Base-by-base conservation (phyloP, 64 coral and sea anemone species). In the Acropora tenuis region DNA sequence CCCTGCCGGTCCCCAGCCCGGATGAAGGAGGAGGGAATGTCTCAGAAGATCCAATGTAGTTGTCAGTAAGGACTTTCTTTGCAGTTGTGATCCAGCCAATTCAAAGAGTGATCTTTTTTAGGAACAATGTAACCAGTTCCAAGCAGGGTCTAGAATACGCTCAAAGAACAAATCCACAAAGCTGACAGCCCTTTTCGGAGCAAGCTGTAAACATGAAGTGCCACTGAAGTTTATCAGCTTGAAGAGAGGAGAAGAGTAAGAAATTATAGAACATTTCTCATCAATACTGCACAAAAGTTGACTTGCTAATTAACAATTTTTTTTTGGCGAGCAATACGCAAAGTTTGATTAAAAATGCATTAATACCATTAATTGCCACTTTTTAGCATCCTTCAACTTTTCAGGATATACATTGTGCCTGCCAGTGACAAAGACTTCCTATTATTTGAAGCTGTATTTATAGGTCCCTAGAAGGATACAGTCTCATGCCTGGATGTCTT, bases 181-280 rank as follows among this genome's bases (percentile, higher is more conserved):
- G 30, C 63, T 90, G 48, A 90, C 89, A 4, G 89, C 89, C 66
- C 15, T 75, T 44, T 90, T 90, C 83, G 89, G 89, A 81, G 78
- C 78, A 7, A 30, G 75, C 41, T 90, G 78, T 43, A 90, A 68
- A 49, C 75, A 89, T 89, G 87, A 78, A 42, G 73, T 89, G 6
- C 87, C 87, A n/a, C 1, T 89, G 80, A 84, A 92, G 49, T 92
- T 92, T 61, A 76, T 92, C 17, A 92, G 80, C 55, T 49, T 92
- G n/a, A 92, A 92, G 43, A 77, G 90, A 74, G 90, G 90, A 76
- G 80, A 92, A 76, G 20, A 66, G 90, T 92, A 92, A n/a, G 78
- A 81, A 73, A 63, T 63, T 63, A 63, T 63, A 63, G 15, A 63
- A 63, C 52, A 63, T 63, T 63, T 63, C 1, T 63, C 59, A 12